Conservation (phyloP, 2,888 invertebrate species). For the Odontocerum albicorne region DNA sequence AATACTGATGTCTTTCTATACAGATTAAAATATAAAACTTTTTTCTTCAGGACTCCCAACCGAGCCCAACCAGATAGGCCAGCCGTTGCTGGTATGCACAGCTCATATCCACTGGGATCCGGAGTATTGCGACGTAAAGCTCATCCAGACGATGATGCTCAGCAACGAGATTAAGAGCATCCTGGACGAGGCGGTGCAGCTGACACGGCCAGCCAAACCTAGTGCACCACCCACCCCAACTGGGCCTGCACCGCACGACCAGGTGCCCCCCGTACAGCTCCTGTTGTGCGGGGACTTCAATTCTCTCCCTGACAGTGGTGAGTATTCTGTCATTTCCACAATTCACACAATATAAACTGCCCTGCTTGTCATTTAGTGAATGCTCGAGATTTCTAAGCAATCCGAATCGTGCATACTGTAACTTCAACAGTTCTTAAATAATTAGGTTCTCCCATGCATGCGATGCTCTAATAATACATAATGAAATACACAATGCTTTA, state of each 20-base stretch:
- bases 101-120: conserved; percentile 99
- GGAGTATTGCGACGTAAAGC: conserved; percentile 98
- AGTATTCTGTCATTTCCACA: too few relatives aligned
- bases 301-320: conserved; percentile 95
- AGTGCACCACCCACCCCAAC: conserved; percentile 56
- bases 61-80: conserved; percentile 75
- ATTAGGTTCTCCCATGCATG: too few relatives aligned
- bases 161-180: conserved; percentile 90
- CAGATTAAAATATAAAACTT: too few relatives aligned
- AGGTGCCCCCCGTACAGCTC: conserved; percentile 82
- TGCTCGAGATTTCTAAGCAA: too few relatives aligned
- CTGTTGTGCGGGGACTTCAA: conserved; percentile 98
- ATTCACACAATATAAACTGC: too few relatives aligned
- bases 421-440: too few relatives aligned
- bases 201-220: conserved; percentile 59
- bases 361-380: too few relatives aligned
- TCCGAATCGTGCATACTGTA: too few relatives aligned
- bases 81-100: conserved; percentile 93
- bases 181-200: conserved; percentile 82
- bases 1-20: too few relatives aligned
- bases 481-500: too few relatives aligned
- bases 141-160: conserved; percentile 99
- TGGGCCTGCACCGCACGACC: conserved; percentile 68
- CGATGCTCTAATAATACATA: too few relatives aligned
- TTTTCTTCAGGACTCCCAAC: conserved; percentile 68